These are phyloP conservation scores for Hirundo rustica DNA, from an alignment of 2,797 vertebrate species.

Conservation along the genomic window DNA sequence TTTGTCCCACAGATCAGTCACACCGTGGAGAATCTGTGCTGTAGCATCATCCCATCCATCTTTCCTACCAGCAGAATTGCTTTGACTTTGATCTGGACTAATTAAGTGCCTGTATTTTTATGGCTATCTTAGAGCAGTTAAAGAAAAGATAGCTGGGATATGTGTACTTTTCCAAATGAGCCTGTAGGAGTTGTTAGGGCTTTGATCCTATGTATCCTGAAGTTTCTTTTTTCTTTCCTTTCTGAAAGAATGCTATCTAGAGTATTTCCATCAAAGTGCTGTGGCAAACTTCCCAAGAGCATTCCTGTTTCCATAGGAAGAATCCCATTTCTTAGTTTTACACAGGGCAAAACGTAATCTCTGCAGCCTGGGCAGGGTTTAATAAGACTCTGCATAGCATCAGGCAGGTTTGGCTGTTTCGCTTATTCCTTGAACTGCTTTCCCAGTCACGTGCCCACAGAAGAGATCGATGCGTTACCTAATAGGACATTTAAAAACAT, in stretches of 20 bases:
- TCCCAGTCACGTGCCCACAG: neutral
- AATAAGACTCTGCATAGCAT: neutral
- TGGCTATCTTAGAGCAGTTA: neutral
- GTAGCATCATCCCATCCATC: neutral
- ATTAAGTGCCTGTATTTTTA: conserved; percentile 37
- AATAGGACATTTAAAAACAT: conserved; percentile 65
- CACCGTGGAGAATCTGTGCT: neutral
- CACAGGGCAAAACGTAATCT: neutral
- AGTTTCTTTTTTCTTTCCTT: neutral
- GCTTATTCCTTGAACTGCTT: conserved; percentile 24
- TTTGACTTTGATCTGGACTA: conserved; percentile 49
- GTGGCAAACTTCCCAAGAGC: neutral
- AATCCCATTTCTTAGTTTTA: neutral
- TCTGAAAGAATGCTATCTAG: neutral
- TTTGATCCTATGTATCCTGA: neutral
- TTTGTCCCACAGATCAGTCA: conserved; percentile 10
- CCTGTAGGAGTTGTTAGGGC: neutral
- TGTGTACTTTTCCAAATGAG: conserved; percentile 15
- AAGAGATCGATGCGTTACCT: conserved; percentile 64
- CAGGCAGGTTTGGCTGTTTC: neutral
- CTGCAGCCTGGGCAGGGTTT: neutral
- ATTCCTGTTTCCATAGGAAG: neutral
- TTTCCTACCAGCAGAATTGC: neutral
- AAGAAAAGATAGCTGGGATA: neutral
- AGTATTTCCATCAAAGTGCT: neutral